These are phyloP conservation scores for Elachura formosa DNA, from an alignment of 2,113 vertebrate genomes.

Conservation along the genomic window DNA sequence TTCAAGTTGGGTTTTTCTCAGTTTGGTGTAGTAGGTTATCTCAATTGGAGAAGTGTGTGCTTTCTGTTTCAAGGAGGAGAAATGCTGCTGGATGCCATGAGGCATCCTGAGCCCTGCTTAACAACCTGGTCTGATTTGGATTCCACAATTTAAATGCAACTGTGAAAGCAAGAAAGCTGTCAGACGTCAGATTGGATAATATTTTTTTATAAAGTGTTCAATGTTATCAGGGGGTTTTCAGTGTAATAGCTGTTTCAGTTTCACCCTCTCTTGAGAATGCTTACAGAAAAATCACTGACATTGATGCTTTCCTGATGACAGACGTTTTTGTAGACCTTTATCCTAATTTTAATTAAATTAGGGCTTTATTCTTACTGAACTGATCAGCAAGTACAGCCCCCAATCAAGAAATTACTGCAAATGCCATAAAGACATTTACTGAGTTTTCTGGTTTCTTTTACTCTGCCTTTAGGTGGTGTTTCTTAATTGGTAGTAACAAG, in stretches of 20 bases:
- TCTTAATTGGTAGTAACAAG: neutral
- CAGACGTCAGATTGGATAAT: neutral
- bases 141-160: neutral
- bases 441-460: neutral
- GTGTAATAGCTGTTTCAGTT: slow-evolving; percentile 1
- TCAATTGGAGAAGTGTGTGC: neutral
- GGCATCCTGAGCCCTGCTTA: neutral
- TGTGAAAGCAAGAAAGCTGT: neutral
- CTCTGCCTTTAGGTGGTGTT: neutral
- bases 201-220: neutral
- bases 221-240: neutral
- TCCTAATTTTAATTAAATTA: neutral
- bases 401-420: neutral
- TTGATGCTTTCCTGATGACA: neutral
- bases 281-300: neutral
- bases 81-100: neutral
- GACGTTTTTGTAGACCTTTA: neutral
- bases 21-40: neutral
- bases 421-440: neutral
- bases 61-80: neutral
- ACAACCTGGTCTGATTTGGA: neutral
- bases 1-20: neutral
- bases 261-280: neutral
- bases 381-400: neutral
- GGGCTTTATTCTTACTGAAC: neutral